Evolutionary conservation across 2,888 invertebrate genomes (phyloP).

Genomic region (Noctua comes): DNA sequence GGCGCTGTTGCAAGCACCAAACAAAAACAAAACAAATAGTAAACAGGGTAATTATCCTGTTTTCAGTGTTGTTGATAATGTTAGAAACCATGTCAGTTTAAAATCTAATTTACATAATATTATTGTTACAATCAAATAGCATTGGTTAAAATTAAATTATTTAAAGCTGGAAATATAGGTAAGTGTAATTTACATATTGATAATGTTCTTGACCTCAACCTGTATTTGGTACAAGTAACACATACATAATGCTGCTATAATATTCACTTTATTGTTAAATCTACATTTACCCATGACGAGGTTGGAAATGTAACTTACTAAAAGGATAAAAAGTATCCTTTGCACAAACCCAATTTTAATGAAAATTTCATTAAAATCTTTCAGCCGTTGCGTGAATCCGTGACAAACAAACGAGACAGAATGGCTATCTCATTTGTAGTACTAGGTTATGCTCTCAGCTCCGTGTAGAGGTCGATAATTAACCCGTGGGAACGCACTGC

Average conservation of each 20-base stretch:
- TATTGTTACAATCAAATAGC: neutral
- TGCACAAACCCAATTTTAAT: neutral
- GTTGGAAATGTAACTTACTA: neutral
- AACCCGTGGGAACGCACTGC: neutral
- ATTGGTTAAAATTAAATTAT: neutral
- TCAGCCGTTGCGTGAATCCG: neutral
- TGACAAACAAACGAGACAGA: neutral
- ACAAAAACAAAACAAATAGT: too few species aligned
- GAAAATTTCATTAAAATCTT: neutral
- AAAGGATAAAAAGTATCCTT: neutral
- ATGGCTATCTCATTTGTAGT: neutral
- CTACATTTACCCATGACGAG: neutral
- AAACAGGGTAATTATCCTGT: too few species aligned
- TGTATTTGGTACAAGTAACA: neutral
- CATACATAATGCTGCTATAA: neutral
- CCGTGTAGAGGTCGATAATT: neutral
- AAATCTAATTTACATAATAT: neutral
- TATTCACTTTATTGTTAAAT: neutral
- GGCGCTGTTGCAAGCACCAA: too few species aligned
- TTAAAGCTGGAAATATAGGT: neutral
- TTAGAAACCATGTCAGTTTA: too few species aligned
- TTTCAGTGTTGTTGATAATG: too few species aligned
- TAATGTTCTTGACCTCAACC: slow-evolving; percentile 18
- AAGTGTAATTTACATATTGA: slow-evolving; percentile 39
- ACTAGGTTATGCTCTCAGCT: neutral